Evolutionary conservation across 2,888 invertebrate species (phyloP), one percentile per base, ranked within the genome.

Genomic region (Troilus luridus): DNA sequence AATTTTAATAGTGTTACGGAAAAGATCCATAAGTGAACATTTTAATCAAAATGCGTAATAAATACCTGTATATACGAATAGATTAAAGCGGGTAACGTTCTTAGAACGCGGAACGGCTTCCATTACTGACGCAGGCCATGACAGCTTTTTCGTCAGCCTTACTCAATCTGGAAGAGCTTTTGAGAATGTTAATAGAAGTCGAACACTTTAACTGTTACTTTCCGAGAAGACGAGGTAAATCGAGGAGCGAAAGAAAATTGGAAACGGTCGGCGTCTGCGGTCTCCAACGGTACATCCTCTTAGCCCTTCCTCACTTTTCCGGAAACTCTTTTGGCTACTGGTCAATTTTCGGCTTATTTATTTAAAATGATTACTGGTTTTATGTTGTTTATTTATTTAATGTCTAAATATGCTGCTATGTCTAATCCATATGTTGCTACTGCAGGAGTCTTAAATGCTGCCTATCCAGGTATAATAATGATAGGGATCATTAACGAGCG

Each of bases 261-360:
- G 85, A 85, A 85, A 85, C 85, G 85, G 85, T 85, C 85, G 85
- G 85, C 56, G 85, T 85, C 85, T 85, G 85, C 56, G 85, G 85
- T 85, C 56, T 85, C 56, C 11, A 85, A 85, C 85, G 85, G 85
- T 85, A 85, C 85, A 85, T 58, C n/a, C n/a, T n/a, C 85, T 56
- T 54, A 54, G 56, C 3, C 85, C 21, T 56, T n/a, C 7, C n/a
- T n/a, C 14, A 21, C n/a, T 85, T 56, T 85, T 85, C 56, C 12
- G 85, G 56, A 56, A 85, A 85, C n/a, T 58, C 11, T 56, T 81
- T 81, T 56, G 56, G n/a, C n/a, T 54, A 10, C 14, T 85, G 85
- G 81, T 54, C 85, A 56, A 10, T 21, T 10, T 58, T 21, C 3
- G 0, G 0, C 24, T 67, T 67, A 2, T 24, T 5, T 24, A 24